Evolutionary conservation across 2,113 vertebrate genomes (phyloP).

Genomic region (Pterocles orientalis): DNA sequence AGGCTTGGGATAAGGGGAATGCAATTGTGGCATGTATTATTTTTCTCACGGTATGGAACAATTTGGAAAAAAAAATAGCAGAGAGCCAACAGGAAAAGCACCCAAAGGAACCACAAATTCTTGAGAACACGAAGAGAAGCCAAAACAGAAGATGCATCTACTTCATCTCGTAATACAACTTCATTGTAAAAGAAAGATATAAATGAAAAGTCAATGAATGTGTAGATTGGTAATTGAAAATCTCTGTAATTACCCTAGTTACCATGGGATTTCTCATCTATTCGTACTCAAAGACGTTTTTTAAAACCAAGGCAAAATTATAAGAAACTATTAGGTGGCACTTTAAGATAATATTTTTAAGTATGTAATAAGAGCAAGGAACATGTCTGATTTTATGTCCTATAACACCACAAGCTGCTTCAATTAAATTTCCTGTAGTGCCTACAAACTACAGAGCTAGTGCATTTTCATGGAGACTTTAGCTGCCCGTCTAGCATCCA

Average conservation of each 20-base stretch:
- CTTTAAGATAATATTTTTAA: slow-evolving; percentile 50
- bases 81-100: slow-evolving; percentile 29
- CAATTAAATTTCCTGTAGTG: slow-evolving; percentile 22
- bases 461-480: background rate
- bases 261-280: slow-evolving; percentile 18
- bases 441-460: background rate
- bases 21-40: background rate
- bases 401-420: slow-evolving; percentile 22
- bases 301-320: slow-evolving; percentile 28
- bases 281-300: slow-evolving; percentile 13
- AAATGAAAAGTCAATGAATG: slow-evolving; percentile 29
- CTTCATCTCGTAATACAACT: slow-evolving; percentile 15
- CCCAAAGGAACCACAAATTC: slow-evolving; percentile 54
- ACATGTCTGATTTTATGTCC: slow-evolving; percentile 39
- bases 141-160: slow-evolving; percentile 23
- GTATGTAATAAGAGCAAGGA: slow-evolving; percentile 22
- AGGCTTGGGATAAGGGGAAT: background rate
- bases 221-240: slow-evolving; percentile 46
- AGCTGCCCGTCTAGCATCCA: background rate
- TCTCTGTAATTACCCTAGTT: slow-evolving; percentile 31
- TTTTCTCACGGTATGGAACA: background rate
- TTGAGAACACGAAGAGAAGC: slow-evolving; percentile 10
- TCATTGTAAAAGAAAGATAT: slow-evolving; percentile 35
- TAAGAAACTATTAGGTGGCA: slow-evolving; percentile 31
- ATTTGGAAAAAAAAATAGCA: background rate